Conservation (phyloP, 2,888 invertebrate species). For the Camponotus fellah region DNA sequence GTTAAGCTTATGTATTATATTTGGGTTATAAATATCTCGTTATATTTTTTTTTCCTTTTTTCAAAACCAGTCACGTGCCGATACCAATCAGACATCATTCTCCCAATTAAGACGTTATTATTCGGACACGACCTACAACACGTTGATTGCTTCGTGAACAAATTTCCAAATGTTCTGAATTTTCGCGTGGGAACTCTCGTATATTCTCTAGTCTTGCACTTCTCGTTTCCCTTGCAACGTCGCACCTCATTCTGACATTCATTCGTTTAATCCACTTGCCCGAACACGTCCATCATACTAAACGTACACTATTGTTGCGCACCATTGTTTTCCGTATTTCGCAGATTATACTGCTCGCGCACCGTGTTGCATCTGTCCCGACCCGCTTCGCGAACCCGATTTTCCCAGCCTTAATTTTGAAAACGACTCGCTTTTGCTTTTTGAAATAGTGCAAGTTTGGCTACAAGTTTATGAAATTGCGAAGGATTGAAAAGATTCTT, state of each 20-base stretch:
- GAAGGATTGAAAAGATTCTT: neutral
- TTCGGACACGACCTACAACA: constrained; percentile 14
- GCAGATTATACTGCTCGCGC: constrained; percentile 7
- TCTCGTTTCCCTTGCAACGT: constrained; percentile 4
- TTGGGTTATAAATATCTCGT: too few species aligned
- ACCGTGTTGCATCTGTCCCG: constrained; percentile 5
- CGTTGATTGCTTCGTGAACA: neutral
- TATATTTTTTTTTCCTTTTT: neutral
- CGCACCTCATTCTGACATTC: constrained; percentile 21
- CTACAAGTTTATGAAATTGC: neutral
- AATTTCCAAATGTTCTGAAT: constrained; percentile 23
- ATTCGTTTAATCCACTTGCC: constrained; percentile 27
- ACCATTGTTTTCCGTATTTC: constrained; percentile 10
- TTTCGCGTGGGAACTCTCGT: constrained; percentile 14
- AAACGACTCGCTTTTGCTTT: neutral
- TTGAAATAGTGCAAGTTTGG: neutral
- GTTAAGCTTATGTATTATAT: neutral
- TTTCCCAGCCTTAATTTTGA: neutral
- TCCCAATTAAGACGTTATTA: constrained; percentile 1
- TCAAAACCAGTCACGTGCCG: constrained; percentile 1
- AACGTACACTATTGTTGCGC: constrained; percentile 35
- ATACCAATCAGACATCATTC: constrained; percentile 5
- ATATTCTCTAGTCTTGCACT: neutral
- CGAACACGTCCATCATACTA: constrained; percentile 24
- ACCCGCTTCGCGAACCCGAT: constrained; percentile 23